phyloP scores from a whole-genome alignment of 53 echinoderm and acorn worm species.

The Temnopleurus reevesii region DNA sequence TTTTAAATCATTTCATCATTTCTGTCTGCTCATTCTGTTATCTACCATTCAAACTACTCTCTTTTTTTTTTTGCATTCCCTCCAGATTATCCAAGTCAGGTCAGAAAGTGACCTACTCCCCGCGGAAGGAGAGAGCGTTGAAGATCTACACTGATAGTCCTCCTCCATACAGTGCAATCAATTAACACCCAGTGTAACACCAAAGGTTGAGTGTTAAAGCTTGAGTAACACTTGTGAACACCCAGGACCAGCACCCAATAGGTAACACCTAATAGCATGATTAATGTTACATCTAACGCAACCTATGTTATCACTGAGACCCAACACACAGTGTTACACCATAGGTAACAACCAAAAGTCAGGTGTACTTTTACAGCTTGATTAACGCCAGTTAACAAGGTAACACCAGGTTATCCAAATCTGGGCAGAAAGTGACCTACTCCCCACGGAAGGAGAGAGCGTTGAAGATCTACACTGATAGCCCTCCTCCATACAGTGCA shows the following conservation, averaged over 20 bases:
- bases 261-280: background rate
- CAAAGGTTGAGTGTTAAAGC: too few relatives aligned
- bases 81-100: conserved; percentile 44
- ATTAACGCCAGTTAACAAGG: background rate
- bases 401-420: conserved; percentile 16
- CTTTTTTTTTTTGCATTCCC: too few relatives aligned
- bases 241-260: background rate
- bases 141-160: conserved; percentile 81
- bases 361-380: too few relatives aligned
- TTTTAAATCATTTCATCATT: too few relatives aligned
- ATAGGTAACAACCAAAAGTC: too few relatives aligned
- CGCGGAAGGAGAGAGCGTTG: conserved; percentile 89
- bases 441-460: conserved; percentile 89
- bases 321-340: background rate
- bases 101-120: conserved; percentile 70
- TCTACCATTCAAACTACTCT: too few relatives aligned
- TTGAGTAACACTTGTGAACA: too few relatives aligned
- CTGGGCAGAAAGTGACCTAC: conserved; percentile 9
- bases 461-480: conserved; percentile 76
- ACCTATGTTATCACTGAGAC: background rate
- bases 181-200: background rate
- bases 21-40: too few relatives aligned
- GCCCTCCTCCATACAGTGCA: conserved; percentile 54
- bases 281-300: background rate
- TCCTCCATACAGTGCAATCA: conserved; percentile 57